Percentiles rank a stretch among this genome's conserved stretches.
Evolutionary conservation across 64 coral and sea anemone species (phyloP).

Genomic region (Dendrophyllia cribrosa): DNA sequence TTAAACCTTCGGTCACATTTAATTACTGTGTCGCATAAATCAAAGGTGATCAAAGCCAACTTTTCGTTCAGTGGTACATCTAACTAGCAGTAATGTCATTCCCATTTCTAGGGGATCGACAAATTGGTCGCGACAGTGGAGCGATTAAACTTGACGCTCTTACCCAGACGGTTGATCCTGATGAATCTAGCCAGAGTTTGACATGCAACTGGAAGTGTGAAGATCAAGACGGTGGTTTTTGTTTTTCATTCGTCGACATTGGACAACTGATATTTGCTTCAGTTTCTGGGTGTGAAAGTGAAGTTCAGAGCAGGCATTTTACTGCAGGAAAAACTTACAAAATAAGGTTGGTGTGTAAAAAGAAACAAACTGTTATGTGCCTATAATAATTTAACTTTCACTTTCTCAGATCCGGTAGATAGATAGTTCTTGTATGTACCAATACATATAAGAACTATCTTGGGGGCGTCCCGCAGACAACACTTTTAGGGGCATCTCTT

Average conservation of each 20-base stretch:
- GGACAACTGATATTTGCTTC: slow-evolving; percentile 28
- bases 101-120: slow-evolving; percentile 44
- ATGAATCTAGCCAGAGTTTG: slow-evolving; percentile 2
- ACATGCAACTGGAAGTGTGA: slow-evolving; percentile 62
- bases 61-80: too few species aligned
- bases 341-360: slow-evolving; percentile 52
- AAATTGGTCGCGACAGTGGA: slow-evolving; percentile 31
- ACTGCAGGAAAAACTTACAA: slow-evolving; percentile 51
- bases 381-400: background rate
- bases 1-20: too few species aligned
- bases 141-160: slow-evolving; percentile 22
- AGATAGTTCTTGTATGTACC: too few species aligned
- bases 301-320: slow-evolving; percentile 55
- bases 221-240: background rate
- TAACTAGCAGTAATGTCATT: too few species aligned
- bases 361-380: background rate
- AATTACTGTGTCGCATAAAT: too few species aligned
- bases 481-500: too few species aligned
- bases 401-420: too few species aligned
- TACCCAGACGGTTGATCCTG: slow-evolving; percentile 55
- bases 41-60: too few species aligned
- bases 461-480: too few species aligned
- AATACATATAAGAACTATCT: too few species aligned
- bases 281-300: background rate
- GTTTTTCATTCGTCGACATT: slow-evolving; percentile 9